Evolutionary conservation across 1,140 invertebrate species (phyloP).

Genomic region (Arctopsyche grandis): DNA sequence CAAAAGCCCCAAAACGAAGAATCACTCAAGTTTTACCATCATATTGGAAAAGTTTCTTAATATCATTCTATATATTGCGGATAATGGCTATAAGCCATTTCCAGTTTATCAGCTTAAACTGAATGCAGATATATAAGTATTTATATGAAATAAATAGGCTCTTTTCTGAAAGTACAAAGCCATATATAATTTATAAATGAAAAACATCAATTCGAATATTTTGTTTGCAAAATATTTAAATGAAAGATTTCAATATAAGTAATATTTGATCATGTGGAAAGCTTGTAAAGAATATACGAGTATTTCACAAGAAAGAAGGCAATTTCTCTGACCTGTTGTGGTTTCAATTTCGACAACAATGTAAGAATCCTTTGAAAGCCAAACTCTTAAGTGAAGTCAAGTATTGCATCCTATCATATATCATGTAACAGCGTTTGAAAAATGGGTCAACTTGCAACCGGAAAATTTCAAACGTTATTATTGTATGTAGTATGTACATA

Average conservation of each 20-base stretch:
- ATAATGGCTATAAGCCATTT: not conserved
- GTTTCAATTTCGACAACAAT: conserved; percentile 23
- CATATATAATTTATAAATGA: too few species aligned
- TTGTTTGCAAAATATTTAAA: too few species aligned
- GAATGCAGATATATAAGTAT: not conserved
- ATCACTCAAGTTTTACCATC: conserved; percentile 27
- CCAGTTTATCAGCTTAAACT: not conserved
- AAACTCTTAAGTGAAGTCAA: not conserved
- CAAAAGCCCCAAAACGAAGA: conserved; percentile 26
- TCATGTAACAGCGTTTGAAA: too few species aligned
- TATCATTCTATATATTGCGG: conserved; percentile 18
- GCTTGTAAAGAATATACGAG: not conserved
- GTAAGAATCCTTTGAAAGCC: not conserved
- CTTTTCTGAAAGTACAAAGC: too few species aligned
- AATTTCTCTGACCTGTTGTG: conserved; percentile 14
- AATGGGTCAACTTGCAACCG: too few species aligned
- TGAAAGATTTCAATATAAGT: too few species aligned
- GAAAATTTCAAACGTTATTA: too few species aligned
- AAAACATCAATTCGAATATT: too few species aligned
- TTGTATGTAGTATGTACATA: too few species aligned
- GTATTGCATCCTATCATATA: too few species aligned
- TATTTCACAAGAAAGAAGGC: not conserved
- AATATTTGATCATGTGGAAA: too few species aligned
- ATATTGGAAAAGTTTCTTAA: conserved; percentile 42
- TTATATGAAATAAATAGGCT: too few species aligned